A percentile compares a stretch with the other conserved stretches of the same genome.
Conservation (phyloP, 2,113 vertebrate genomes). For the Vicugna pacos region DNA sequence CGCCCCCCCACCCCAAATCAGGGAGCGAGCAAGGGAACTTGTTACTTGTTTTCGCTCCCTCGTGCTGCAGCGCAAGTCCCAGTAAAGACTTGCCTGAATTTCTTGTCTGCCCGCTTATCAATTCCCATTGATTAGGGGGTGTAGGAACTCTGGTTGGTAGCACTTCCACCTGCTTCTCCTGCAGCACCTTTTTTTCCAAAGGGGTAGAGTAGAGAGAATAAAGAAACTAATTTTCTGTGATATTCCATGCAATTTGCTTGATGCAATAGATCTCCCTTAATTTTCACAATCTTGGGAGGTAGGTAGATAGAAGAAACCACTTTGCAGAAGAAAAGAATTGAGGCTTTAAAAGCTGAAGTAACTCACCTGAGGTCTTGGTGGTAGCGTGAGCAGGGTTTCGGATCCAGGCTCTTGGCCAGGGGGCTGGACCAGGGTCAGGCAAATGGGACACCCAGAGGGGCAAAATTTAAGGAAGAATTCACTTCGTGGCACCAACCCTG, state of each 20-base stretch:
- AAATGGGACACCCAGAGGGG: too few relatives aligned
- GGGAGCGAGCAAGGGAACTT: too few relatives aligned
- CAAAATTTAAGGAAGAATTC: background rate
- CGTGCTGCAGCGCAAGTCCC: too few relatives aligned
- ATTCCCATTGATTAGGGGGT: too few relatives aligned
- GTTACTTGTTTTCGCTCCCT: too few relatives aligned
- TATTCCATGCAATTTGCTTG: background rate
- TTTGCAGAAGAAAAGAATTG: background rate
- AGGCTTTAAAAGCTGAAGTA: background rate
- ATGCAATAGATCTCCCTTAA: background rate
- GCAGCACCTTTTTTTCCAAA: background rate
- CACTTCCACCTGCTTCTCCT: background rate
- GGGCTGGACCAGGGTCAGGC: background rate
- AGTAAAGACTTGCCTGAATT: too few relatives aligned
- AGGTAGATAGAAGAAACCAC: background rate
- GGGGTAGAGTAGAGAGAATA: background rate
- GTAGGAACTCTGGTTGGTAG: too few relatives aligned
- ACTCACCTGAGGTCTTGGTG: background rate
- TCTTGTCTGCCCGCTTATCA: too few relatives aligned
- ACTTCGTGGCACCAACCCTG: background rate
- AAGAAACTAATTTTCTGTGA: background rate
- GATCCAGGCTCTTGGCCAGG: background rate
- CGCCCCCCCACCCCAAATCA: too few relatives aligned
- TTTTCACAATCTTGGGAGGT: background rate
- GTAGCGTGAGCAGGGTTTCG: background rate